Base-by-base conservation (phyloP, 2,797 vertebrate genomes). In the Otolemur crassicaudatus region DNA sequence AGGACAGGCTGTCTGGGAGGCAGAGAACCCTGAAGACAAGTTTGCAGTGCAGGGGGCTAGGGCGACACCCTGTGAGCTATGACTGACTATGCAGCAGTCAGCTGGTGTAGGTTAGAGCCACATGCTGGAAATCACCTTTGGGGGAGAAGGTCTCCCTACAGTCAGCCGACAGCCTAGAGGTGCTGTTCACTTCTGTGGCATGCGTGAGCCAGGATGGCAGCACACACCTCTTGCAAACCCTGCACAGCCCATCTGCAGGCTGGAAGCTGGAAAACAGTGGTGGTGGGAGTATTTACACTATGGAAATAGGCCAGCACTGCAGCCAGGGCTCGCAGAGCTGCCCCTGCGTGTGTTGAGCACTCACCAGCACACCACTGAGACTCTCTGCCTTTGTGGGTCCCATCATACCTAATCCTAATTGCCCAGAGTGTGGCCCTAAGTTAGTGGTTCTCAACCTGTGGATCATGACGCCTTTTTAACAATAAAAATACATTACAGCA, bases 31-130 rank as follows among this genome's bases (percentile, higher is more conserved):
- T 16, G 12, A 2, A 1, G 40, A 3, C 3, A 10, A 27, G 63
- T 22, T 3, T 6, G 17, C 53, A 5, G 49, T 0, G 10, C 25
- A 22, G 49, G 49, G 14, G 53, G 14, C 25, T 22, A 27, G 6
- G 14, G 9, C 1, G 23, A 29, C 8, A 16, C 31, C n/a, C 49
- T 86, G 67, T 22, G 65, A 40, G 67, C 49, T 2, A 3, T 29
- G n/a, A 72, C 25, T 11, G 3, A 7, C 27, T 2, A 7, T 16
- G 53, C 67, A 86, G 49, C 67, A 73, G 84, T 20, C 17, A 3
- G 3, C 3, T 1, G 19, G 13, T 1, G 14, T 13, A 0, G 4
- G 34, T 22, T 12, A 19, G 22, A 60, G 4, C 37, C 14, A 43
- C 19, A 60, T 1, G 3, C 70, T 27, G 37, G 70, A 11, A 75